Evolutionary conservation across 2,888 invertebrate species (phyloP).

Genomic region (Pseudoips prasinana): DNA sequence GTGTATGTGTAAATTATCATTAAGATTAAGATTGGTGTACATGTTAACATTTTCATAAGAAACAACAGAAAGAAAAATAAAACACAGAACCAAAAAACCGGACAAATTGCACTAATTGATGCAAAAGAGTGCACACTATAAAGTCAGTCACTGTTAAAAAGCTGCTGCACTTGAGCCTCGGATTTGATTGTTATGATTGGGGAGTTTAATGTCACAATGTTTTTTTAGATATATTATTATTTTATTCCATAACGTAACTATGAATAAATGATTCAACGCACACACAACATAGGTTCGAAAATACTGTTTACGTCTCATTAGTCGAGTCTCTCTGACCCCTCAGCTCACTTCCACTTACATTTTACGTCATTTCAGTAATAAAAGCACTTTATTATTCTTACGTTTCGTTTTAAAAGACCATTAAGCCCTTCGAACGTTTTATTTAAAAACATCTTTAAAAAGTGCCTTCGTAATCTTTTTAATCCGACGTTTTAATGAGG

Average conservation of each 20-base stretch:
- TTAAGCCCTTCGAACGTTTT: slow-evolving; percentile 20
- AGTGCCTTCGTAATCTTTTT: slow-evolving; percentile 11
- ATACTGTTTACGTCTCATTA: slow-evolving; percentile 37
- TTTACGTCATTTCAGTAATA: slow-evolving; percentile 20
- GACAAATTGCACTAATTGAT: background rate
- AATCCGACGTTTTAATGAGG: slow-evolving; percentile 18
- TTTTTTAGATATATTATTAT: too few relatives aligned
- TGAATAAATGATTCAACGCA: too few relatives aligned
- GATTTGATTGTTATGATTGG: background rate
- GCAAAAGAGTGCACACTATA: background rate
- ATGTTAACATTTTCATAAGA: background rate
- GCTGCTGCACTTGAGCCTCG: background rate
- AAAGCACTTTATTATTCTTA: slow-evolving; percentile 24
- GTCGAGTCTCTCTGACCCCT: slow-evolving; percentile 18
- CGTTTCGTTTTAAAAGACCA: slow-evolving; percentile 15
- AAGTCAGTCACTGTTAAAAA: background rate
- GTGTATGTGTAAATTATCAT: background rate
- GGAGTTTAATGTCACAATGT: too few relatives aligned
- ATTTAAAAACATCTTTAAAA: slow-evolving; percentile 15
- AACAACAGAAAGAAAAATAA: background rate
- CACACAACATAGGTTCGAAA: too few relatives aligned
- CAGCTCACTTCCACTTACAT: slow-evolving; percentile 16
- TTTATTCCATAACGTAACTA: too few relatives aligned
- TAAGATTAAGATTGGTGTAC: too few relatives aligned
- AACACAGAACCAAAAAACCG: background rate